Base-by-base conservation (phyloP, 2,888 invertebrate genomes). In the Punctoribates punctum region DNA sequence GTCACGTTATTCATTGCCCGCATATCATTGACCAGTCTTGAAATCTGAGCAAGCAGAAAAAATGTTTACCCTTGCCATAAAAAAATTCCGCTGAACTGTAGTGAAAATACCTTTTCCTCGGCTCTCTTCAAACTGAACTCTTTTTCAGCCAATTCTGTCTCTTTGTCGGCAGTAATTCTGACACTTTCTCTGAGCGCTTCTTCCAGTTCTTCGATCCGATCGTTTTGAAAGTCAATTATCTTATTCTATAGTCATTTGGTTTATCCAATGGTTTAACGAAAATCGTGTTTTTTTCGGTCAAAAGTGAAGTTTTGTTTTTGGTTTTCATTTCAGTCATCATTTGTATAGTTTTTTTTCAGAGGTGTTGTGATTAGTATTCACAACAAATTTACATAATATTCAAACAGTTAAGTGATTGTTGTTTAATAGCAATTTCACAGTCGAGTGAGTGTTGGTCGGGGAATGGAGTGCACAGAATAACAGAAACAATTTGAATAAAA, bases 171-270 rank as follows among this genome's bases (percentile, higher is more conserved):
- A 20, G 86, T 86, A 73, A 87, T 86, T 78, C 83, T 83, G 3
- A 87, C 90, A 79, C 91, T 93, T 83, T 93, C 92, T 78, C 91
- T 88, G 78, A 95, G 85, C 25, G 94, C 94, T 80, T 91, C 91
- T 83, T 93, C 93, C 80, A 95, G 85, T 82, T 93, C 91, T 82
- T 88, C 88, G 75, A 94, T 91, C 79, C 90, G 86, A 78, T 87
- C 88, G 76, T 88, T 87, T 83, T 89, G 90, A 77, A 84, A 80
- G 79, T 87, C 79, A 78, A 81, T 74, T 77, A 78, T 73, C 73
- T 42, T 29, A 67, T 42, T 42, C 67, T 67, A 20, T 1, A 29
- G 11, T 57, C 60, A 17, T 13, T 60, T 60, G 60, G 13, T 27
- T 27, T 27, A 8, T 27, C 13, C 9, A 17, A 29, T 17, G 11